Percentiles rank a stretch among this genome's conserved stretches.
Conservation (phyloP, 2,113 vertebrate species). For the Ginglymostoma cirratum region DNA sequence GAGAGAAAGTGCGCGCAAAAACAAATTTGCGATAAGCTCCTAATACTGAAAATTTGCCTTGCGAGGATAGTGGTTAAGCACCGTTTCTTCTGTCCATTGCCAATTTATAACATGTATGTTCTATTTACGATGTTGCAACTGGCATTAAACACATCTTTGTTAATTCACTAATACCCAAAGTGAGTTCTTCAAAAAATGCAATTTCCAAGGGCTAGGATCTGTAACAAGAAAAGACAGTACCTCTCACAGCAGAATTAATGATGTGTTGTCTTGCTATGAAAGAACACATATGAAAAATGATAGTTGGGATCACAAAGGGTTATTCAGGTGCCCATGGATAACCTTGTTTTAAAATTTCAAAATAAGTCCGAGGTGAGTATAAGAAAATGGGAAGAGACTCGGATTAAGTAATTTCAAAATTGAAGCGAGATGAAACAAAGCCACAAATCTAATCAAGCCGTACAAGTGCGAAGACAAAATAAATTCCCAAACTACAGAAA, state of each 20-base stretch:
- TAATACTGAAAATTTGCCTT: neutral
- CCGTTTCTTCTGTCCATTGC: neutral
- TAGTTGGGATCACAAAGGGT: neutral
- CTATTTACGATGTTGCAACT: neutral
- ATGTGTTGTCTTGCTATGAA: neutral
- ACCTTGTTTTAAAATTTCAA: neutral
- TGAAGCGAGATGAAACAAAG: too few species aligned
- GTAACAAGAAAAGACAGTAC: neutral
- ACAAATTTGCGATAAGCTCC: neutral
- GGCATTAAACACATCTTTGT: neutral
- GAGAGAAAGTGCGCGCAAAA: too few species aligned
- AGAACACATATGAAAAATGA: neutral
- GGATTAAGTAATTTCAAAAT: neutral
- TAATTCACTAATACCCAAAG: neutral
- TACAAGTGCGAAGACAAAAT: neutral
- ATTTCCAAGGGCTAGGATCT: neutral
- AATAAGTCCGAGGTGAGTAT: neutral
- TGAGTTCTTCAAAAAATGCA: neutral
- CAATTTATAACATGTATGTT: too few species aligned
- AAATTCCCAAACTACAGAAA: neutral
- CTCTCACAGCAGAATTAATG: neutral
- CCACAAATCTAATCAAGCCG: neutral
- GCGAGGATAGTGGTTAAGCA: neutral
- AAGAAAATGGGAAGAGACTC: neutral
- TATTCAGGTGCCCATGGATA: neutral